Base-by-base conservation (phyloP, 2,888 invertebrate species). In the Chalcosyrphus nemorum region DNA sequence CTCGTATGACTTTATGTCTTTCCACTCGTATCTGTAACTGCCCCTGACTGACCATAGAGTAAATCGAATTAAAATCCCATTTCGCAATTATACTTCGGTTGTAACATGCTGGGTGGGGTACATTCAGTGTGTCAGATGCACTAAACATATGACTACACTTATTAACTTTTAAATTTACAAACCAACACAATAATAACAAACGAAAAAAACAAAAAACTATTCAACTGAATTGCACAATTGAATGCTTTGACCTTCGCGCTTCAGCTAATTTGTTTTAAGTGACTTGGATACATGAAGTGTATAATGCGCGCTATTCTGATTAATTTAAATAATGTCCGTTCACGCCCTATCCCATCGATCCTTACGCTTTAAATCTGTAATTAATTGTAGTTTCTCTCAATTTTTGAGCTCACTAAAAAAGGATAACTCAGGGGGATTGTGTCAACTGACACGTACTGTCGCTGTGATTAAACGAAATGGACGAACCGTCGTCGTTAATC, bases 41-140 rank as follows among this genome's bases (percentile, higher is more conserved):
- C 35, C 35, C 15, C 24, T 19, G 35, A 15, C 27, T 75, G 41
- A 2, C 19, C 66, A 77, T 66, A 27, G 43, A 65, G 43, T 52
- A 77, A 77, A 82, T 82, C 77, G 59, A 77, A 82, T 82, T 82
- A 82, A 82, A 82, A 82, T 41, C 81, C 65, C 77, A 77, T 82
- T 82, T 77, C 45, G 71, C 81, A 82, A 82, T 77, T 82, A 35
- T 13, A n/a, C 3, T 1, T 61, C 61, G 59, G 52, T 41, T 77
- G 61, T 66, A 66, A 77, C 65, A 66, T 15, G 9, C 5, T 43
- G 57, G 57, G 11, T 21, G 15, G 54, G 29, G 38, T 29, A n/a
- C 24, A 11, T 41, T 11, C 56, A 47, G 32, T 24, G 21, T 43
- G 13, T 41, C 27, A n/a, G 52, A 57, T 81, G 75, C 75, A 63